phyloP scores from a whole-genome alignment of 2,797 vertebrate genomes.

The Chromobotia macracanthus region DNA sequence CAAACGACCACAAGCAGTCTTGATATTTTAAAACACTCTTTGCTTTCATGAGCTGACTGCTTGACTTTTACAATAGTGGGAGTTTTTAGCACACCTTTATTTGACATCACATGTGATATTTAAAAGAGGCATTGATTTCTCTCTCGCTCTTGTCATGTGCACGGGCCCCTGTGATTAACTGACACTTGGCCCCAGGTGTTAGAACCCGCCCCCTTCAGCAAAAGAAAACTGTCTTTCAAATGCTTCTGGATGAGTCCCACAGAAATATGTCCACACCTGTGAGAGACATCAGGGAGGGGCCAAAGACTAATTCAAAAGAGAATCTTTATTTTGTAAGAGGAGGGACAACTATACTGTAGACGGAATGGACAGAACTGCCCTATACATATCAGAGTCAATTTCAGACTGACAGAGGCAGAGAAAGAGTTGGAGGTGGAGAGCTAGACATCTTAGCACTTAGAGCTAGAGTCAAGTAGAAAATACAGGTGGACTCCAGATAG shows the following conservation, averaged over 20 bases:
- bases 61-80: no score
- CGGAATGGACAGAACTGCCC: conserved; percentile 32
- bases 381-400: conserved; percentile 21
- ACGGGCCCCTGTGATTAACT: neutral
- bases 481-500: neutral
- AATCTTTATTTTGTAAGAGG: conserved; percentile 33
- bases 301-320: conserved; percentile 30
- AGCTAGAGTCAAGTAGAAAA: no score
- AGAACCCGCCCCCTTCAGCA: neutral
- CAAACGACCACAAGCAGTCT: no score
- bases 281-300: conserved; percentile 41
- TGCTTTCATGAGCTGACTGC: no score
- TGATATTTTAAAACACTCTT: no score
- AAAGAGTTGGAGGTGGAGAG: conserved; percentile 2
- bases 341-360: conserved; percentile 28
- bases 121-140: neutral
- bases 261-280: conserved; percentile 25
- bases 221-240: neutral
- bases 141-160: neutral
- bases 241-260: conserved; percentile 1
- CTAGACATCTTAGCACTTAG: neutral
- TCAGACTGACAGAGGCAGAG: conserved; percentile 7
- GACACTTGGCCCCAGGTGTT: conserved; percentile 1
- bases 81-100: no score
- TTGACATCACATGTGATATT: neutral